A percentile compares a stretch with the other conserved stretches of the same genome.
These are phyloP conservation scores for Athalia circularis DNA, from an alignment of 2,888 invertebrate genomes.

Conservation along the genomic window DNA sequence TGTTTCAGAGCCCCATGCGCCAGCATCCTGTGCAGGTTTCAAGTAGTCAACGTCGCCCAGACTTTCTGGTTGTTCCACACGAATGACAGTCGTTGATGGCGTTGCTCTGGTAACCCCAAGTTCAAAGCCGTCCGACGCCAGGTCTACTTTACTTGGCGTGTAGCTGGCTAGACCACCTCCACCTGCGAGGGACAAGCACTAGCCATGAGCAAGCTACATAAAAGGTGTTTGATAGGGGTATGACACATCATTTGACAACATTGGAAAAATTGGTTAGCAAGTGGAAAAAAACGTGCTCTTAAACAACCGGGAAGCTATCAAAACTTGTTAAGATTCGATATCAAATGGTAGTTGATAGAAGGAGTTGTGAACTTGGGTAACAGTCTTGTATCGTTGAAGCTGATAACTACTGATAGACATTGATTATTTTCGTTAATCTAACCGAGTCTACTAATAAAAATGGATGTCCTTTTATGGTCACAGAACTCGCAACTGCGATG, in stretches of 20 bases:
- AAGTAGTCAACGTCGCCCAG: slow-evolving; percentile 69
- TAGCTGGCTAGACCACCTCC: slow-evolving; percentile 82
- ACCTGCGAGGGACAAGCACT: slow-evolving; percentile 59
- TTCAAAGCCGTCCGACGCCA: slow-evolving; percentile 82
- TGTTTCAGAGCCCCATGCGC: slow-evolving; percentile 74
- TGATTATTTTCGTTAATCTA: slow-evolving; percentile 5
- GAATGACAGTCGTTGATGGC: slow-evolving; percentile 58
- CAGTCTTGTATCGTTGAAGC: no score
- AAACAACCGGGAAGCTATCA: no score
- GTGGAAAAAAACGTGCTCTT: no score
- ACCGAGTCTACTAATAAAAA: neutral
- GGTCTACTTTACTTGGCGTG: slow-evolving; percentile 86
- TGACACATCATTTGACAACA: neutral
- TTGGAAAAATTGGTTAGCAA: neutral
- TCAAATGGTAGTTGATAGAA: no score
- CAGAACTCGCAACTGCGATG: no score
- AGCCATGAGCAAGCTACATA: slow-evolving; percentile 52
- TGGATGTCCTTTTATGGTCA: slow-evolving; percentile 18
- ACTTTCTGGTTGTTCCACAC: slow-evolving; percentile 48
- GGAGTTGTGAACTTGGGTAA: no score
- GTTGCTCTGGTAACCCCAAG: slow-evolving; percentile 84
- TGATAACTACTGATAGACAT: neutral
- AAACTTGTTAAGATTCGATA: no score
- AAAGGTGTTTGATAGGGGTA: neutral
- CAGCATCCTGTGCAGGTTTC: slow-evolving; percentile 73